phyloP scores from a whole-genome alignment of 2,888 invertebrate species.

The Sussaba pulchella region DNA sequence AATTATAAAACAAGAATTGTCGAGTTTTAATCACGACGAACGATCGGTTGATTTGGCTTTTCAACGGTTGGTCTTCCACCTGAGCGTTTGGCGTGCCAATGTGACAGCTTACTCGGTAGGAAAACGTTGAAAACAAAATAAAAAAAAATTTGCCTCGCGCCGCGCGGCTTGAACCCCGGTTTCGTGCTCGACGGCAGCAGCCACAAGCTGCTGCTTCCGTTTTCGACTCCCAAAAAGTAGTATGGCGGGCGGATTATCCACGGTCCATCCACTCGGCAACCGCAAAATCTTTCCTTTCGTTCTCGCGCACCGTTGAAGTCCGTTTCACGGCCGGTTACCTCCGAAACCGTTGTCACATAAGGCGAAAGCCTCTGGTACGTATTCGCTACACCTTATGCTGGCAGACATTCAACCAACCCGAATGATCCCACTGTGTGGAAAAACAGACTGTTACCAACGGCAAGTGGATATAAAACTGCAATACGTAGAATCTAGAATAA shows the following conservation, averaged over 20 bases:
- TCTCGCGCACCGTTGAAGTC: conserved; percentile 71
- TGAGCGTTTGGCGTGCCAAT: not conserved
- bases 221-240: conserved; percentile 53
- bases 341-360: conserved; percentile 51
- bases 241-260: conserved; percentile 73
- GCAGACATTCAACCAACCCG: not conserved
- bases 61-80: not conserved
- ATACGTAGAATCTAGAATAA: not conserved
- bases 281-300: conserved; percentile 74
- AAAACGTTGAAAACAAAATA: conserved; percentile 32
- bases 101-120: conserved; percentile 6
- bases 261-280: conserved; percentile 72
- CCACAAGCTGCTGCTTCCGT: conserved; percentile 41
- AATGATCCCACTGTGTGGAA: not conserved
- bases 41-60: too few species aligned
- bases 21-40: too few species aligned
- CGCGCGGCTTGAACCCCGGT: conserved; percentile 3
- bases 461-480: not conserved
- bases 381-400: conserved; percentile 33
- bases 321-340: conserved; percentile 76
- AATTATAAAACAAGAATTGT: too few species aligned
- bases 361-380: conserved; percentile 16
- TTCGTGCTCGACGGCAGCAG: not conserved
- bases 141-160: conserved; percentile 26
- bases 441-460: conserved; percentile 16